Base-by-base conservation (phyloP, 2,888 invertebrate genomes). In the Xanthia togata region DNA sequence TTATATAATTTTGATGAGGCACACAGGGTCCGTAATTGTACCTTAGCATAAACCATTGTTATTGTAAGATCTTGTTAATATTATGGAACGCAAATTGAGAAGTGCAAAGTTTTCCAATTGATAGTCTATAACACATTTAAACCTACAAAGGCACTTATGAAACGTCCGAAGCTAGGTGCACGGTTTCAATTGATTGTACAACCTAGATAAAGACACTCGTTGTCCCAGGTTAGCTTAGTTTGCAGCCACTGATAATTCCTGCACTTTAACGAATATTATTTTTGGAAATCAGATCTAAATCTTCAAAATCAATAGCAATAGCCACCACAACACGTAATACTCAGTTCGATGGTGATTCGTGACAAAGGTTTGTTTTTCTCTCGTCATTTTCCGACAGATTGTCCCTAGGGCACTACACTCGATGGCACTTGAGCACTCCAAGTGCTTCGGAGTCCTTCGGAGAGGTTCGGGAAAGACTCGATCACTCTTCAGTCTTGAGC, bases 301-400 rank as follows among this genome's bases (percentile, higher is more conserved):
- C 20, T 9, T 3, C 6, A 53, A 47, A 67, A 47, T 70, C 35
- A 4, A 72, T 76, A 72, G 65, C 81, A 70, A 78, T 76, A 55
- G 60, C 60, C 31, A 38, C 6, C 4, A 23, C 70, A 0, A 87
- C 62, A 91, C 83, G 88, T 81, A 90, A 81, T 85, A 69, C 12
- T 55, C 71, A 81, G 70, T 87, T 88, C 90, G 87, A 91, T 91
- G 83, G 83, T 82, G 78, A 83, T 84, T 87, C 87, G 89, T 85
- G 86, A 88, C 88, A 87, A 90, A 89, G 88, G 91, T 93, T 93
- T 95, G 94, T 94, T 95, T 94, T 93, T 93, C 94, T 93, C 94
- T 93, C 90, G 91, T 93, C 91, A 92, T 93, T 94, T 94, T 93
- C 94, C 92, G 83, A 91, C 93, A 92, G 93, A 93, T 93, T 90